Base-by-base conservation (phyloP, 2,888 invertebrate species). In the Orchesella flavescens region DNA sequence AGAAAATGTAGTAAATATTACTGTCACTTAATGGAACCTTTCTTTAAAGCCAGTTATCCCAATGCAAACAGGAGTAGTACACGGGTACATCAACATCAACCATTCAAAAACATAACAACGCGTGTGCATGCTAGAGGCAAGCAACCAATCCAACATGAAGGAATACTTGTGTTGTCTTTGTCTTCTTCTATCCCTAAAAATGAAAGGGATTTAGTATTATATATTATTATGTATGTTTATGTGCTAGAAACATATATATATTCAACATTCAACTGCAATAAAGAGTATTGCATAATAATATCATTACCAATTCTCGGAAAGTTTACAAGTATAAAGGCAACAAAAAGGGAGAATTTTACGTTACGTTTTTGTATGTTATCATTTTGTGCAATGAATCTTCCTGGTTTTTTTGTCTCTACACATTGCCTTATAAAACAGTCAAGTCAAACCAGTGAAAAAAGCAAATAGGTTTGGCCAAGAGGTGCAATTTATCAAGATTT, bases 401-500 rank as follows among this genome's bases (percentile, higher is more conserved):
- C 78, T 78, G 69, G 61, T 71, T 69, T 71, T 73, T 66, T 77
- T 77, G 21, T 69, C 57, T 77, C 59, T 21, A 59, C 55, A 57
- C 55, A 19, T 66, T 44, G 21, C 61, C 23, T 23, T 34, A 69
- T 53, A 44, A 69, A 23, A 49, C 43, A 53, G 61, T 17, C 12
- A 49, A 21, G 43, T 17, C 53, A 49, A 21, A 19, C 10, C 53
- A 17, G 53, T 43, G 49, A 71, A 78, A 34, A 57, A 59, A 46
- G 13, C 57, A 76, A 68, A 77, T 24, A 63, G 49, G 49, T 17
- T 78, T 78, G 43, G 46, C 34, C 44, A 49, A 71, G 46, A 34
- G 55, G 53, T 72, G 72, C 71, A 65, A 84, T 84, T 77, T 81
- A 84, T 84, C 80, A 72, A 73, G 84, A 84, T 84, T 84, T 84